phyloP scores from a whole-genome alignment of 2,797 vertebrate species.

The Rhadinocentrus ornatus region DNA sequence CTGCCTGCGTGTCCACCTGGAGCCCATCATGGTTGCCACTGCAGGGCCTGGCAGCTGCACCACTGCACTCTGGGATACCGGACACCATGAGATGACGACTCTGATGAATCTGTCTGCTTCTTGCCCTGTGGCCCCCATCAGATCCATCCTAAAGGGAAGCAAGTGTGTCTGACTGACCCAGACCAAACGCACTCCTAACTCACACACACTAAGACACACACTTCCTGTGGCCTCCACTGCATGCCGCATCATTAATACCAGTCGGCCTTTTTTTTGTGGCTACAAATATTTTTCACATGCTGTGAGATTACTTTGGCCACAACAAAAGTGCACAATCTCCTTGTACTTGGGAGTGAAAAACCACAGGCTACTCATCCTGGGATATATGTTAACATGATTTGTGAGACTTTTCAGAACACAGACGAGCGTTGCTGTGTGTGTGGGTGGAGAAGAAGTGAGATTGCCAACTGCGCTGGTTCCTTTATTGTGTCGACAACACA shows the following conservation, averaged over 20 bases:
- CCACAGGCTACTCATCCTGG: slow-evolving; percentile 57
- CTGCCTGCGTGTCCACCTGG: slow-evolving; percentile 77
- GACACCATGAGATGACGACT: slow-evolving; percentile 77
- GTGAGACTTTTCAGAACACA: slow-evolving; percentile 67
- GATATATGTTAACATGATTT: slow-evolving; percentile 78
- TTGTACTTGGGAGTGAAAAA: slow-evolving; percentile 61
- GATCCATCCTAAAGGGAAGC: slow-evolving; percentile 84
- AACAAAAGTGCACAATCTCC: slow-evolving; percentile 65
- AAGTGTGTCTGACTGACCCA: slow-evolving; percentile 79
- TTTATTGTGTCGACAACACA: slow-evolving; percentile 76
- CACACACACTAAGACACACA: slow-evolving; percentile 42
- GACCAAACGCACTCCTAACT: slow-evolving; percentile 63
- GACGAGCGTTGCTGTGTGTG: slow-evolving; percentile 36
- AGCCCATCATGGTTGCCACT: slow-evolving; percentile 78
- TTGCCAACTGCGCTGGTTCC: slow-evolving; percentile 49
- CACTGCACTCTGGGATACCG: slow-evolving; percentile 78
- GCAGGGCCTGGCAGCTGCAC: slow-evolving; percentile 74
- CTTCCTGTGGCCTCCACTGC: slow-evolving; percentile 58
- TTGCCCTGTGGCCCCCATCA: slow-evolving; percentile 82
- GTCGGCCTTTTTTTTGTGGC: slow-evolving; percentile 71
- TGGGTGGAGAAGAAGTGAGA: slow-evolving; percentile 53
- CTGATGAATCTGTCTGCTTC: slow-evolving; percentile 84
- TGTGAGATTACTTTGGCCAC: slow-evolving; percentile 65
- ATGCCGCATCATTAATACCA: slow-evolving; percentile 77
- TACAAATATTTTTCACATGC: slow-evolving; percentile 78